Evolutionary conservation across 2,113 vertebrate genomes (phyloP), one percentile per base, ranked within the genome.

Genomic region (Malurus elegans): DNA sequence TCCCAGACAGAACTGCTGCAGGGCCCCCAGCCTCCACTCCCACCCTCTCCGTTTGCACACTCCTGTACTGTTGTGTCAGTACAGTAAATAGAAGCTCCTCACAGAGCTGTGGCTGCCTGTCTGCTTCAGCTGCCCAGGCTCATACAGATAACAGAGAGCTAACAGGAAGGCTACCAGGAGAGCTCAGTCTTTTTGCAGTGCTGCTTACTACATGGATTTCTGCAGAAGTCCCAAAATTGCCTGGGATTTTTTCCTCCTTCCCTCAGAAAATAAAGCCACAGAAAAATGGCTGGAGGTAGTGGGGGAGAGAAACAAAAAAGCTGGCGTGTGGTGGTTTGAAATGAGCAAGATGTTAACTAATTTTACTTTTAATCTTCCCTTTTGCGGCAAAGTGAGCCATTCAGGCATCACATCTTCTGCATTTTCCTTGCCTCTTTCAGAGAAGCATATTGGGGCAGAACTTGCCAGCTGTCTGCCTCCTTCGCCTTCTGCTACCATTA

Each of bases 361-460:
- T 98, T 99, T 99, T 98, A 98, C 99, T 99, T 99, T 97, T 98
- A 98, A 98, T 99, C 98, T 98, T 98, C 97, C 97, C 97, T 98
- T 97, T 99, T 97, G 97, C 98, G 97, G 97, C 98, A 95, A 98
- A 99, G 98, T 98, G 98, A 98, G 98, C 98, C 98, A 97, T 98
- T 98, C 98, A 98, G 98, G 98, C 98, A 97, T 98, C 94, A 97
- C 98, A 98, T 99, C 99, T 99, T 98, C 98, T 98, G 98, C 99
- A 99, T 98, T 99, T 98, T 99, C 99, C 98, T 99, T 98, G 98
- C 99, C 98, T 99, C 99, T 99, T 99, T 99, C 98, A 98, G 98
- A 98, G 98, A 99, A 99, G 98, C 99, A 99, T 99, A 99, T 99
- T 99, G 99, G 99, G 99, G 98, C 99, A 99, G 98, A 98, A 98